These are phyloP conservation scores for Patella depressa DNA, from an alignment of 2,888 invertebrate species.

Conservation along the genomic window DNA sequence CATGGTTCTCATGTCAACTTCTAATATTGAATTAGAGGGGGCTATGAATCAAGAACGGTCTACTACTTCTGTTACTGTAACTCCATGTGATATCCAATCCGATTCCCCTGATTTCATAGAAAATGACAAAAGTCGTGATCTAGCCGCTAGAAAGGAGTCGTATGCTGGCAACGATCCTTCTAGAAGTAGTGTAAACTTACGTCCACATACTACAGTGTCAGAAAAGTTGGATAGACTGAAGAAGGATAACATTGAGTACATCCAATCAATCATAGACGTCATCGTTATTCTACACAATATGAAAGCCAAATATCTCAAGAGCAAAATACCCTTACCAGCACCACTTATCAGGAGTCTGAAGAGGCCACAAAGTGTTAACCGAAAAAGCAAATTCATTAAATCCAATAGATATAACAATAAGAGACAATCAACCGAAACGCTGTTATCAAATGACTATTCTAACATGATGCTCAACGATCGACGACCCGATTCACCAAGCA, in stretches of 20 bases:
- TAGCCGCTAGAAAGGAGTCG: background rate
- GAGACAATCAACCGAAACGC: background rate
- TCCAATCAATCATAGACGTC: constrained; percentile 38
- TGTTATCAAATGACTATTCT: background rate
- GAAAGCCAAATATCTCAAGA: constrained; percentile 44
- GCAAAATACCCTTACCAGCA: constrained; percentile 38
- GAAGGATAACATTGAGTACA: constrained; percentile 39
- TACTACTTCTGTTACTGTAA: background rate
- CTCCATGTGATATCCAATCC: background rate
- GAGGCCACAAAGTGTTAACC: background rate
- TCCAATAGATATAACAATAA: background rate
- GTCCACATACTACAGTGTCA: background rate
- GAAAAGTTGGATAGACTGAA: constrained; percentile 40
- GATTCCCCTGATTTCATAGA: too few relatives aligned
- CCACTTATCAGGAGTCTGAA: background rate
- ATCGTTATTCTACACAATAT: constrained; percentile 48
- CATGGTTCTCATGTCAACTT: background rate
- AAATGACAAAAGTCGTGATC: background rate
- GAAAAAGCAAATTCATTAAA: background rate
- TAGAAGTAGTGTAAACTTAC: background rate
- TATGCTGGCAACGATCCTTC: background rate
- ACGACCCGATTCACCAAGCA: background rate
- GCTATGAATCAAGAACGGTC: background rate
- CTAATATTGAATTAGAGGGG: background rate
- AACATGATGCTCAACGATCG: background rate